Conservation (phyloP, 2,888 invertebrate genomes). For the Coremacera marginata region DNA sequence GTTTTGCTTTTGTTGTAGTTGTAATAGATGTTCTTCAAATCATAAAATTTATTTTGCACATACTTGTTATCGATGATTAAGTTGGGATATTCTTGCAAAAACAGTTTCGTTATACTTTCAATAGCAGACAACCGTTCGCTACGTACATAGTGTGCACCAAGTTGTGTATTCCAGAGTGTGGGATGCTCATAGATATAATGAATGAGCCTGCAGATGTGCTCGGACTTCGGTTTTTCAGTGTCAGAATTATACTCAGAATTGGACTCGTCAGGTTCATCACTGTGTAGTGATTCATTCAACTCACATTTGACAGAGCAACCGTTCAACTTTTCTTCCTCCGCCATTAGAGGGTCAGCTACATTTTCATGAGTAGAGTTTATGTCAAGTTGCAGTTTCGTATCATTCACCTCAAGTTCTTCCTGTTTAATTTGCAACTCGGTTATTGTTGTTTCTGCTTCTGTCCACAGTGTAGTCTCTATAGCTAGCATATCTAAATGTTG, state of each 20-base stretch:
- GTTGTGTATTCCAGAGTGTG: conserved; percentile 16
- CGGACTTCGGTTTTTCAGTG: background rate
- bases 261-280: background rate
- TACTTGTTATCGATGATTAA: conserved; percentile 1
- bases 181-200: conserved; percentile 9
- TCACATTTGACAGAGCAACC: background rate
- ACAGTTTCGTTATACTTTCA: background rate
- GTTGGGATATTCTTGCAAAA: background rate
- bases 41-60: background rate
- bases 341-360: background rate
- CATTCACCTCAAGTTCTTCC: background rate
- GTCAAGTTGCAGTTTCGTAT: background rate
- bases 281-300: background rate
- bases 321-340: background rate
- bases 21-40: conserved; percentile 5
- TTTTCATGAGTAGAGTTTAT: background rate
- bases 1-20: background rate
- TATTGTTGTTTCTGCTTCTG: no score
- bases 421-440: background rate
- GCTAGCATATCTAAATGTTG: background rate
- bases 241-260: no score
- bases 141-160: background rate
- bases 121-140: background rate
- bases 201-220: conserved; percentile 6
- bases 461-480: no score